phyloP scores from a whole-genome alignment of 2,797 vertebrate species.

The Helostoma temminkii region DNA sequence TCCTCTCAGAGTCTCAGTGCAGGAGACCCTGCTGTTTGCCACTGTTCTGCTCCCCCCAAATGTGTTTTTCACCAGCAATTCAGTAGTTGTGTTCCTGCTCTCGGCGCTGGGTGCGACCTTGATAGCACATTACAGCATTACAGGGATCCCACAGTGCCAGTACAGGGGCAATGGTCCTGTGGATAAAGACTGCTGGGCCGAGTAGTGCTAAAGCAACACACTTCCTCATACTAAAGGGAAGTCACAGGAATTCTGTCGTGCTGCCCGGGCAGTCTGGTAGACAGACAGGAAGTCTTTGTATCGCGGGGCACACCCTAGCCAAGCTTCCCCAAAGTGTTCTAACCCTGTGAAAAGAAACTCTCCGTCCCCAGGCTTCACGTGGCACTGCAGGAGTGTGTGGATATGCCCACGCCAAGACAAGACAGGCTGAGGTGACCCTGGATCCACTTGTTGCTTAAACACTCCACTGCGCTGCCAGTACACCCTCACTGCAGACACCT shows the following conservation, averaged over 20 bases:
- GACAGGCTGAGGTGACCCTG: constrained; percentile 7
- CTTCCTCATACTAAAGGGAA: constrained; percentile 82
- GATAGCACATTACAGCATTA: constrained; percentile 43
- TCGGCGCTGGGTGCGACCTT: constrained; percentile 45
- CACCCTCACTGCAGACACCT: constrained; percentile 73
- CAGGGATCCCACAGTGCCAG: constrained; percentile 43
- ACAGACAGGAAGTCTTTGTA: constrained; percentile 86
- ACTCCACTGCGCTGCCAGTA: constrained; percentile 85
- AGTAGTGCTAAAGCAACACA: constrained; percentile 14
- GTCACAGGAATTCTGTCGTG: constrained; percentile 83
- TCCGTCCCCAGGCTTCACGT: constrained; percentile 83
- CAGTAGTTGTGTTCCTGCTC: constrained; percentile 49
- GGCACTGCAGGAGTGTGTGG: constrained; percentile 81
- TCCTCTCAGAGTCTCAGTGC: constrained; percentile 47
- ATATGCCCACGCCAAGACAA: constrained; percentile 80
- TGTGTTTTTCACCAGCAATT: constrained; percentile 48
- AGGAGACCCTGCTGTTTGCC: constrained; percentile 61
- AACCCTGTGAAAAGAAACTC: constrained; percentile 89
- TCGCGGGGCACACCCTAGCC: constrained; percentile 89
- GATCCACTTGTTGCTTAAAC: constrained; percentile 74
- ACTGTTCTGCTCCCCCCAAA: constrained; percentile 52
- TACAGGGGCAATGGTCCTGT: constrained; percentile 24
- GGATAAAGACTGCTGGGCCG: constrained; percentile 11
- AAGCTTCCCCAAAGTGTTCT: constrained; percentile 89
- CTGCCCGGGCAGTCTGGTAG: constrained; percentile 79